Conservation (phyloP, 2,797 vertebrate species). For the Poecilia wingei region DNA sequence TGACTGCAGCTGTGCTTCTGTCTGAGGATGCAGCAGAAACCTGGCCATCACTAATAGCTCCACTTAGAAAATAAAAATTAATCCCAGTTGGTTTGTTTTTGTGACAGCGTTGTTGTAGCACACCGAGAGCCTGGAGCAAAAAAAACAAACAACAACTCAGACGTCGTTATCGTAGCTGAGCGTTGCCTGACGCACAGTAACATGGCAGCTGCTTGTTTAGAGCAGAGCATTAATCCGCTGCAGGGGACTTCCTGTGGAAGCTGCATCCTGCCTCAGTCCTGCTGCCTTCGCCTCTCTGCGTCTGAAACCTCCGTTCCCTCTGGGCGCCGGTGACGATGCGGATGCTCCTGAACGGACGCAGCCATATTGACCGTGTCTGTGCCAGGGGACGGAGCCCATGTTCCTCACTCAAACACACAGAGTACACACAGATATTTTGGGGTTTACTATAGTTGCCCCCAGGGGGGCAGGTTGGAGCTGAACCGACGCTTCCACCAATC, state of each 20-base stretch:
- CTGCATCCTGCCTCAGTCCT: conserved; percentile 53
- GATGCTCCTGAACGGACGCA: conserved; percentile 56
- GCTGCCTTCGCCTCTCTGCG: conserved; percentile 13
- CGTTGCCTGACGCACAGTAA: conserved; percentile 15
- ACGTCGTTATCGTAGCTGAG: conserved; percentile 37
- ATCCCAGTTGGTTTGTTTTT: background rate
- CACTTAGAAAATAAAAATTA: background rate
- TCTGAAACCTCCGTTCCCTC: conserved; percentile 23
- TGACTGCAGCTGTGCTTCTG: background rate
- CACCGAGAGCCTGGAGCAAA: background rate
- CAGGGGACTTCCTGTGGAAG: conserved; percentile 55
- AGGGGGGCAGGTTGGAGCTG: conserved; percentile 62
- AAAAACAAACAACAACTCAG: conserved; percentile 13
- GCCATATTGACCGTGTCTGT: conserved; percentile 56
- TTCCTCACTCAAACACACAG: conserved; percentile 51
- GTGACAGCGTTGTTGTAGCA: background rate
- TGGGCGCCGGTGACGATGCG: conserved; percentile 36
- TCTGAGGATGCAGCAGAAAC: background rate
- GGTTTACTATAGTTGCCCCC: conserved; percentile 64
- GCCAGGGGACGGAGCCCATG: conserved; percentile 52
- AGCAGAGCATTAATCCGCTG: conserved; percentile 61
- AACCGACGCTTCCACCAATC: conserved; percentile 32
- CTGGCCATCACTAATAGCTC: background rate
- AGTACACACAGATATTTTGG: conserved; percentile 24
- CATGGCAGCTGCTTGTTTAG: conserved; percentile 56